phyloP scores from a whole-genome alignment of 2,797 vertebrate genomes.

The Hydrophis major region DNA sequence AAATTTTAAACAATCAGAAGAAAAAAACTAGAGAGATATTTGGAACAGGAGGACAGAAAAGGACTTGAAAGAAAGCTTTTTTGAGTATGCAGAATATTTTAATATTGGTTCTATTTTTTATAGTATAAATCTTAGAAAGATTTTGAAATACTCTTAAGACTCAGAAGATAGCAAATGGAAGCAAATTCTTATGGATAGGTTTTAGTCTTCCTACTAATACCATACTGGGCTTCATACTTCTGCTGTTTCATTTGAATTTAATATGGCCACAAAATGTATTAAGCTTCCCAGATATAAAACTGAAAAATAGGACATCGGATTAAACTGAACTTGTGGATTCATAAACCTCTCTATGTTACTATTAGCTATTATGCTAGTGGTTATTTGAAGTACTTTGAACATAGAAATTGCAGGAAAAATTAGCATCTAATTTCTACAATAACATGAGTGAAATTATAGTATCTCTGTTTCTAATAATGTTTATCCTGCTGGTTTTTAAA shows the following conservation, averaged over 20 bases:
- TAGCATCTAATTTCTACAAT: background rate
- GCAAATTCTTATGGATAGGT: background rate
- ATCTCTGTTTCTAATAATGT: background rate
- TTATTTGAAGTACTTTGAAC: constrained; percentile 4
- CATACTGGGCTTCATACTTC: background rate
- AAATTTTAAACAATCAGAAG: background rate
- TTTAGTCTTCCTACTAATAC: background rate
- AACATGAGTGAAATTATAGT: background rate
- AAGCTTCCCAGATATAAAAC: background rate
- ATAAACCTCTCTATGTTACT: background rate
- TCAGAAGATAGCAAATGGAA: background rate
- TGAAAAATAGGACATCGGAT: background rate
- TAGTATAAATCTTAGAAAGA: background rate
- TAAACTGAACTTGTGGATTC: background rate
- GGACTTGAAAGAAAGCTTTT: background rate
- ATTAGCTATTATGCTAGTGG: background rate
- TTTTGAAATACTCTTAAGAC: background rate
- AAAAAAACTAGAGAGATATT: background rate
- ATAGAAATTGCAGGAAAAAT: background rate
- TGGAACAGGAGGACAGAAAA: background rate
- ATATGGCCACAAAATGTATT: background rate
- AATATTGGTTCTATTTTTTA: background rate
- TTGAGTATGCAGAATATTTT: background rate
- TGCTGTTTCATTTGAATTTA: background rate
- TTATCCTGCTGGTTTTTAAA: background rate